Percentiles rank a stretch among this genome's conserved stretches.
phyloP scores from a whole-genome alignment of 2,113 vertebrate genomes.

The Rhinolophus sinicus region DNA sequence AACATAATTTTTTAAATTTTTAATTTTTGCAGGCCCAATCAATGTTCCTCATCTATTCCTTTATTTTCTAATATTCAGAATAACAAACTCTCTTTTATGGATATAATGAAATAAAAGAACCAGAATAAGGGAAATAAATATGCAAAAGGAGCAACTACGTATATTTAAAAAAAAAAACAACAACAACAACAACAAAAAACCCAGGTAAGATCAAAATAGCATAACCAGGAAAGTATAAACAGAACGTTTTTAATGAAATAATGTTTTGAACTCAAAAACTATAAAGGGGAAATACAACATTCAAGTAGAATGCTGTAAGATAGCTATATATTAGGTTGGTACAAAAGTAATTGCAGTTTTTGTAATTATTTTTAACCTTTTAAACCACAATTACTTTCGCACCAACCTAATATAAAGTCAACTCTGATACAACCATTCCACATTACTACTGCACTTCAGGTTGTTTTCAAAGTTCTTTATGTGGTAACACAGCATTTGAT shows the following conservation, averaged over 20 bases:
- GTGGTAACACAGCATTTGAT: background rate
- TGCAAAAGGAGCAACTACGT: background rate
- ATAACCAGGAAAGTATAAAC: background rate
- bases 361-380: no score
- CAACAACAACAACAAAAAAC: background rate
- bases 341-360: no score
- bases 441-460: background rate
- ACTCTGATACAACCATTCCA: background rate
- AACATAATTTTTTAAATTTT: background rate
- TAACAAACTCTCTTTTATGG: background rate
- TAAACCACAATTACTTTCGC: no score
- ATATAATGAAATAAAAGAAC: background rate
- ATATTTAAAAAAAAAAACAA: background rate
- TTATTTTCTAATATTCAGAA: slow-evolving; percentile 29
- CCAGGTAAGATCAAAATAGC: background rate
- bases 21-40: background rate
- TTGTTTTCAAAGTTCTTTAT: background rate
- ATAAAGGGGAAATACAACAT: background rate
- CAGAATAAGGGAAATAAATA: slow-evolving; percentile 11
- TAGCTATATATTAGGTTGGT: background rate
- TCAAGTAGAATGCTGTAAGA: background rate
- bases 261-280: background rate
- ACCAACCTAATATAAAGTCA: background rate
- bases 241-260: slow-evolving; percentile 5
- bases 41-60: background rate